Conservation (phyloP, 2,113 vertebrate genomes). For the Pteruthius melanotis region DNA sequence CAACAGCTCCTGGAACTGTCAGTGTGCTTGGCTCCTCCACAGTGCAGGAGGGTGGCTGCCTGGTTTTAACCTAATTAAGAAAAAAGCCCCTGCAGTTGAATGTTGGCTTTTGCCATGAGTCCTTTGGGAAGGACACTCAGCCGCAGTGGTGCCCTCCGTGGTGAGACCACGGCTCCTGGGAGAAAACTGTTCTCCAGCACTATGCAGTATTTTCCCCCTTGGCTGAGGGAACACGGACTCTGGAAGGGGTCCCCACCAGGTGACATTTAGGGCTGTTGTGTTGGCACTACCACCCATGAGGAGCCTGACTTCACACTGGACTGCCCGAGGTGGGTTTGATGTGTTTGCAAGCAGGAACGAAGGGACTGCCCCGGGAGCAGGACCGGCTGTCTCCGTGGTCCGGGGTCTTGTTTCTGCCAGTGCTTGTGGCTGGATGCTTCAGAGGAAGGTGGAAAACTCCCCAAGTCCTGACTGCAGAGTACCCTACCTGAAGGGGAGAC, state of each 20-base stretch:
- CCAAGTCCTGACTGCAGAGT: not conserved
- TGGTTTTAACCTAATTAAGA: not conserved
- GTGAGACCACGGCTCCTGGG: not conserved
- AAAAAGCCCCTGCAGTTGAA: not conserved
- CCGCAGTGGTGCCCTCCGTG: accelerated
- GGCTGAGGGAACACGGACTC: not conserved
- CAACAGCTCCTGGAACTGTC: not conserved
- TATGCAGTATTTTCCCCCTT: not conserved
- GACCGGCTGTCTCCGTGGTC: not conserved
- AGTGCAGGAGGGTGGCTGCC: not conserved
- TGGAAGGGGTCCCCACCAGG: not conserved
- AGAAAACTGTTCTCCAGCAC: not conserved
- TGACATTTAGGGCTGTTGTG: not conserved
- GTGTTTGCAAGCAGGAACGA: not conserved
- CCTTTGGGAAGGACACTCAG: not conserved
- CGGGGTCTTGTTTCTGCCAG: conserved; percentile 16
- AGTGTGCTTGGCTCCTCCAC: not conserved
- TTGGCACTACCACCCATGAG: not conserved
- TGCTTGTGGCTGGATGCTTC: conserved; percentile 50
- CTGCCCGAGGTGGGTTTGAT: not conserved
- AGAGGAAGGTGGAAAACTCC: conserved; percentile 55
- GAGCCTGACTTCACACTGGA: not conserved
- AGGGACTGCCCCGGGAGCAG: not conserved
- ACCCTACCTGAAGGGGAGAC: not conserved
- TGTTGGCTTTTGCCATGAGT: not conserved